Percentiles rank a stretch among this genome's conserved stretches.
phyloP scores from a whole-genome alignment of 1,140 invertebrate genomes.

The Pristionchus pacificus region DNA sequence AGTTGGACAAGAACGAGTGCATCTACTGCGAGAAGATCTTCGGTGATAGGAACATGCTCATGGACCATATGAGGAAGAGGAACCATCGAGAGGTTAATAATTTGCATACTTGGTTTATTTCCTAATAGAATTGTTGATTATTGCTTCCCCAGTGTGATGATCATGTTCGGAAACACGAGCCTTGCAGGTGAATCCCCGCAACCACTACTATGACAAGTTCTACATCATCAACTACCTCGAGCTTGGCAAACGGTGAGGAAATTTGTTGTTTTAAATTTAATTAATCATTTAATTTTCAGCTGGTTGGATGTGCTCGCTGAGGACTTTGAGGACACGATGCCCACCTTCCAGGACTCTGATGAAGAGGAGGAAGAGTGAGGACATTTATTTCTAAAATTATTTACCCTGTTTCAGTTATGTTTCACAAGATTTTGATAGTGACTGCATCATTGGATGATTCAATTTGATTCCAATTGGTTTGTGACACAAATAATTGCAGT shows the following conservation, averaged over 20 bases:
- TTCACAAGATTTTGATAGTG: too few relatives aligned
- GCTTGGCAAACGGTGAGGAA: slow-evolving; percentile 47
- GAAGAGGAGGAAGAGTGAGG: slow-evolving; percentile 50
- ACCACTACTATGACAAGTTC: slow-evolving; percentile 57
- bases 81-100: slow-evolving; percentile 46
- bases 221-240: slow-evolving; percentile 58
- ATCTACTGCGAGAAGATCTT: slow-evolving; percentile 57
- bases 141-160: too few relatives aligned
- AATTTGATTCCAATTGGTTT: not conserved
- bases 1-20: slow-evolving; percentile 47
- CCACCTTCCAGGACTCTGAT: slow-evolving; percentile 55
- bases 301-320: slow-evolving; percentile 58
- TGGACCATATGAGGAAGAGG: slow-evolving; percentile 57
- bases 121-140: too few relatives aligned
- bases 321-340: slow-evolving; percentile 57
- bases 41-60: slow-evolving; percentile 48
- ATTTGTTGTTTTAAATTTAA: not conserved
- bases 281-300: not conserved
- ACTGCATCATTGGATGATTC: too few relatives aligned
- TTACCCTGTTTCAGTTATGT: too few relatives aligned
- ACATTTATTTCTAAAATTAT: not conserved
- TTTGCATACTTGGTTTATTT: too few relatives aligned
- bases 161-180: too few relatives aligned
- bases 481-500: not conserved
- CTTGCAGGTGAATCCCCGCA: slow-evolving; percentile 54